Percentiles rank a stretch among this genome's conserved stretches.
These are phyloP conservation scores for Holothuria glaberrima DNA, from an alignment of 35 echinoderm and acorn worm genomes.

Conservation along the genomic window DNA sequence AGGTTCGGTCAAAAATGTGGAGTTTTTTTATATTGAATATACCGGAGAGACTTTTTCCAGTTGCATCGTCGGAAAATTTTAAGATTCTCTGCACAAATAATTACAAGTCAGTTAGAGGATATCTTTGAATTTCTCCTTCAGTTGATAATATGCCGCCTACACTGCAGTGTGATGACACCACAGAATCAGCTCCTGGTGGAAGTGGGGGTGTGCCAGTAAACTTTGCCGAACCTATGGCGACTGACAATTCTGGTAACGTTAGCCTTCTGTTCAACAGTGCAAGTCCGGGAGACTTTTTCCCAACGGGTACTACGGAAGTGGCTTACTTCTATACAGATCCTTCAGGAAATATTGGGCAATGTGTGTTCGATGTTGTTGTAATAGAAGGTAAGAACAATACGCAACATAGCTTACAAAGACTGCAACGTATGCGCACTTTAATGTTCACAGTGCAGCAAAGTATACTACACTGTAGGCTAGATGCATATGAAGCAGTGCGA, in stretches of 20 bases:
- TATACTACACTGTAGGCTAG: too few relatives aligned
- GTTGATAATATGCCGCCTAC: not conserved
- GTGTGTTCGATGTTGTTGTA: conserved; percentile 38
- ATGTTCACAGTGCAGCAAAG: too few relatives aligned
- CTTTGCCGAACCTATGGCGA: conserved; percentile 63
- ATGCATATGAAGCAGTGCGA: too few relatives aligned
- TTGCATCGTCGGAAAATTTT: too few relatives aligned
- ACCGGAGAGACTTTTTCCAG: too few relatives aligned
- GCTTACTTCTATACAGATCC: conserved; percentile 71
- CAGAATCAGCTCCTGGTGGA: conserved; percentile 25
- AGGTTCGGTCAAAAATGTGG: too few relatives aligned
- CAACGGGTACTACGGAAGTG: conserved; percentile 55
- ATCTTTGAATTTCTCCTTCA: not conserved
- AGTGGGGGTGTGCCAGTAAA: conserved; percentile 1
- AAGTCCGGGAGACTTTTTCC: conserved; percentile 47
- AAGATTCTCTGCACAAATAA: too few relatives aligned
- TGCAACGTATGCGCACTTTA: too few relatives aligned
- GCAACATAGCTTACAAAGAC: too few relatives aligned
- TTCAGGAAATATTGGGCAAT: conserved; percentile 55
- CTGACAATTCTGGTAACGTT: conserved; percentile 62
- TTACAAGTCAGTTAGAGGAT: too few relatives aligned
- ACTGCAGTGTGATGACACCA: conserved; percentile 58
- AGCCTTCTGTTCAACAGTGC: not conserved
- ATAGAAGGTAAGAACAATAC: conserved; percentile 15
- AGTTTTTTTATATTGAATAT: too few relatives aligned